Base-by-base conservation (phyloP, 2,113 vertebrate genomes). In the Electrona antarctica region DNA sequence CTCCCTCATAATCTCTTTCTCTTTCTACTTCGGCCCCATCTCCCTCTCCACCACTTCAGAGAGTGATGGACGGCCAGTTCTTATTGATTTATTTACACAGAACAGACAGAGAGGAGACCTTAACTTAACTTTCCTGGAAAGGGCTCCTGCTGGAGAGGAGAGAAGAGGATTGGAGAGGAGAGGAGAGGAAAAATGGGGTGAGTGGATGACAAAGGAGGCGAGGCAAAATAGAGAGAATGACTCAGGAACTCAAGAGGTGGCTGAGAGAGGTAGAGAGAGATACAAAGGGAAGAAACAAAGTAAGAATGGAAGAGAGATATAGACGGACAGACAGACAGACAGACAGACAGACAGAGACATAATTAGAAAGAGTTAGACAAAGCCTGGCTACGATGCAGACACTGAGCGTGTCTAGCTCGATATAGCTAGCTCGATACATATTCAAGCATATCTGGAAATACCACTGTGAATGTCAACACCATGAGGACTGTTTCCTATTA, bases 71-170 rank as follows among this genome's bases (percentile, higher is more conserved):
- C 60, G 46, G 59, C 61, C 73, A 79, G 60, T 57, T 62, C 60
- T 70, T 80, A 87, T 75, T 82, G 82, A 88, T 85, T 85, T 77
- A 83, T 81, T 79, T 78, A 52, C 64, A 62, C 61, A 72, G 57
- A 76, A 64, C 57, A 63, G 84, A 71, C 54, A 65, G 54, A 67
- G 57, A 55, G 6, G 49, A 21, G 47, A 51, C 75, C 21, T 21
- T 21, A 21, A 21, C 21, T 21, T 21, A 21, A 21, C 21, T 21
- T 21, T 2, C 21, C 21, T 21, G 21, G 21, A 21, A 21, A 21
- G 76, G n/a, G 54, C 71, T 76, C 45, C 58, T 28, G 60, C 76
- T 66, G 48, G 33, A 12, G 46, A 51, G 73, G 71, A 45, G 41
- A 50, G 12, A 3, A 28, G 9, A 28, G 63, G 48, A 48, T 2